Conservation (phyloP, 2,888 invertebrate species). For the Onchidella celtica region DNA sequence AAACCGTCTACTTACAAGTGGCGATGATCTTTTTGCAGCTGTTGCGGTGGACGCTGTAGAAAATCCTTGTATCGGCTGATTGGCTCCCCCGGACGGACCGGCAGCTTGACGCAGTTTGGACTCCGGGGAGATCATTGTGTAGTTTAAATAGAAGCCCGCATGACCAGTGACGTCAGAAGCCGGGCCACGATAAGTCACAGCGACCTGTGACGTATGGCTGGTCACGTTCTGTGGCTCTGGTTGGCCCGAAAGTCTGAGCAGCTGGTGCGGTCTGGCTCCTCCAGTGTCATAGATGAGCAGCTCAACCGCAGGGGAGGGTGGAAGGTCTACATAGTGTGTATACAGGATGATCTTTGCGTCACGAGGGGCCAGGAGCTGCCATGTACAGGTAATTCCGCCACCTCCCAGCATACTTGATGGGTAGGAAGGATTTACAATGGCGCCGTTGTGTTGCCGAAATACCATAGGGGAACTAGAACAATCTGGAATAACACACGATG, state of each 20-base stretch:
- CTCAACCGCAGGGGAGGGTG: neutral
- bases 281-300: neutral
- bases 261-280: neutral
- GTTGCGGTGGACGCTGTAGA: neutral
- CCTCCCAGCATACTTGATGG: too few relatives aligned
- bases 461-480: conserved; percentile 10
- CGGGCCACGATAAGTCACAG: conserved; percentile 23
- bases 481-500: conserved; percentile 36
- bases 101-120: neutral
- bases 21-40: neutral
- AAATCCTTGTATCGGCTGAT: too few relatives aligned
- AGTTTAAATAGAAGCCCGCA: conserved; percentile 39
- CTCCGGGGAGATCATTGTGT: neutral
- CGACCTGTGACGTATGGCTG: conserved; percentile 11
- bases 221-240: neutral
- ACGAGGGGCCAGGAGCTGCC: neutral
- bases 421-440: conserved; percentile 36
- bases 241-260: neutral
- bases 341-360: neutral
- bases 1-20: too few relatives aligned
- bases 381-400: too few relatives aligned
- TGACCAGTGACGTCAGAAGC: neutral
- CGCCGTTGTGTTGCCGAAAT: conserved; percentile 13
- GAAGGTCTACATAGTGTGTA: neutral
- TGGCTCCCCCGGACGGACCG: too few relatives aligned